phyloP scores from a whole-genome alignment of 2,113 vertebrate genomes.

The Regulus satrapa region DNA sequence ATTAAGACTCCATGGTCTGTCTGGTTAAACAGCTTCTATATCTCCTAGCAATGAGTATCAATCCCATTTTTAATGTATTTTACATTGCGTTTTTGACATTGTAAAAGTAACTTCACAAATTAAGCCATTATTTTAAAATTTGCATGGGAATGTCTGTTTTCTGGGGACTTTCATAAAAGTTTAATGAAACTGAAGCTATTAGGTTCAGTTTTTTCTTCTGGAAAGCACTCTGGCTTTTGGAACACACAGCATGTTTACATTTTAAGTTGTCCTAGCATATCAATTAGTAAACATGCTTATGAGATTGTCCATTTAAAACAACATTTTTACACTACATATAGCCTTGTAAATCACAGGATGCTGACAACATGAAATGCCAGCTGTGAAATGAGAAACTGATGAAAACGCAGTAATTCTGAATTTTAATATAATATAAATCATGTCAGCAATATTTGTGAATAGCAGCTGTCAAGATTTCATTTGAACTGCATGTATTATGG shows the following conservation, averaged over 20 bases:
- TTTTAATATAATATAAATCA: slow-evolving; percentile 79
- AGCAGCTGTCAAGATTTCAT: slow-evolving; percentile 77
- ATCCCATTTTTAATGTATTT: background rate
- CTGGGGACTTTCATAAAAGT: slow-evolving; percentile 46
- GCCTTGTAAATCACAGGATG: slow-evolving; percentile 75
- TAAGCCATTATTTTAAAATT: slow-evolving; percentile 45
- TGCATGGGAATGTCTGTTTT: slow-evolving; percentile 60
- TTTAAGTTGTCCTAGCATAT: slow-evolving; percentile 39
- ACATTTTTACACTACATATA: slow-evolving; percentile 40
- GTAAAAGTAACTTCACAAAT: slow-evolving; percentile 21
- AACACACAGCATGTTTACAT: slow-evolving; percentile 49
- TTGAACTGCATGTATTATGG: slow-evolving; percentile 66
- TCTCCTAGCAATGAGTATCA: background rate
- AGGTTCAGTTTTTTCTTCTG: background rate
- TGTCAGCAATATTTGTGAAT: slow-evolving; percentile 81
- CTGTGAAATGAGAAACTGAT: slow-evolving; percentile 82
- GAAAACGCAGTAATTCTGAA: slow-evolving; percentile 78
- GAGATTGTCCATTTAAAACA: slow-evolving; percentile 68
- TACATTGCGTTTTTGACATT: slow-evolving; percentile 33
- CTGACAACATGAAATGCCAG: slow-evolving; percentile 84
- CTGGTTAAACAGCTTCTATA: background rate
- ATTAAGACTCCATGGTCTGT: background rate
- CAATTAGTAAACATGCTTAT: slow-evolving; percentile 69
- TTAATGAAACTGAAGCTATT: slow-evolving; percentile 43
- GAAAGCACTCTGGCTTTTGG: background rate